Conservation (phyloP, 1,140 invertebrate genomes). For the Pteromalus puparum region DNA sequence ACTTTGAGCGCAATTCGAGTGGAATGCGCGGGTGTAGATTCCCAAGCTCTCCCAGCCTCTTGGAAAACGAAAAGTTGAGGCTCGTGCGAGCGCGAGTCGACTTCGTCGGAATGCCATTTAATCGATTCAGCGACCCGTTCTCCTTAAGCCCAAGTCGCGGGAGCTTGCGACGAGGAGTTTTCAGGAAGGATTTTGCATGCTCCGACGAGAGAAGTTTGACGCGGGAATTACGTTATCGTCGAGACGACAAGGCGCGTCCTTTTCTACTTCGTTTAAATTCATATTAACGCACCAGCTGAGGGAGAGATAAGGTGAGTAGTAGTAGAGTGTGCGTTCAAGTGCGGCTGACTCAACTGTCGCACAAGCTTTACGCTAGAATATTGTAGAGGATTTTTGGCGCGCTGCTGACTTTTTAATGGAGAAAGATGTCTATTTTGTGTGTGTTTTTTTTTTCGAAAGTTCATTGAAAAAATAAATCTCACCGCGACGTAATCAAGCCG, state of each 20-base stretch:
- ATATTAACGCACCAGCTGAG: neutral
- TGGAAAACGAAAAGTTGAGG: slow-evolving; percentile 63
- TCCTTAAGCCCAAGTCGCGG: slow-evolving; percentile 49
- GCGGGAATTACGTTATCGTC: slow-evolving; percentile 60
- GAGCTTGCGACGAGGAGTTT: slow-evolving; percentile 43
- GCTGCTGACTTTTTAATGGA: neutral
- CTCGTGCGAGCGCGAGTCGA: neutral
- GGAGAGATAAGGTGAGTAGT: slow-evolving; percentile 18
- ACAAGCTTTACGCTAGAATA: too few species aligned
- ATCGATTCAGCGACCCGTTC: slow-evolving; percentile 65
- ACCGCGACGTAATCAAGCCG: neutral
- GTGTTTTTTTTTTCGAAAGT: too few species aligned
- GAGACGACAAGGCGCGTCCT: slow-evolving; percentile 41
- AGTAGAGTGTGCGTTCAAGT: neutral
- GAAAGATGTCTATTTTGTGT: too few species aligned
- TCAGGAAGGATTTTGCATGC: slow-evolving; percentile 55
- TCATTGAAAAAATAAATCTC: neutral
- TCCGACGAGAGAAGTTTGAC: slow-evolving; percentile 55
- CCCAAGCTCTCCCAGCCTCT: slow-evolving; percentile 9
- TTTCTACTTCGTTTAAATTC: slow-evolving; percentile 60
- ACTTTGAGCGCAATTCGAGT: slow-evolving; percentile 55
- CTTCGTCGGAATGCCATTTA: slow-evolving; percentile 67
- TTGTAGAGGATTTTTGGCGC: too few species aligned
- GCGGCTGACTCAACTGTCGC: too few species aligned
- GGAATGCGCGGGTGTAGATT: slow-evolving; percentile 52